Evolutionary conservation across 2,888 invertebrate species (phyloP).

Genomic region (Arrhopalites spinosus): DNA sequence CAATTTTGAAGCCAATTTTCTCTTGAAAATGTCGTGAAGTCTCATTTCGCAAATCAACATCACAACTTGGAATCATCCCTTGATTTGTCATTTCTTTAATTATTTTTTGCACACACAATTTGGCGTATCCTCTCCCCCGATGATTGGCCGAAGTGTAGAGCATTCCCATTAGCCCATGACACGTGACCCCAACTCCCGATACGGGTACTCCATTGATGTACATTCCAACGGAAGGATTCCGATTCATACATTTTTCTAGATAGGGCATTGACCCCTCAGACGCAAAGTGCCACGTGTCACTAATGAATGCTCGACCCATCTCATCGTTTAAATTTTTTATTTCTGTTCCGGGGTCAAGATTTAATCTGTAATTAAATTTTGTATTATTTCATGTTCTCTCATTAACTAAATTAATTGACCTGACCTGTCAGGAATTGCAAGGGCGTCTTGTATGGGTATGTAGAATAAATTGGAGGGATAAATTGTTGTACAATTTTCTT

Average conservation of each 20-base stretch:
- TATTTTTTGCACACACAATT: constrained; percentile 6
- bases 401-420: too few species aligned
- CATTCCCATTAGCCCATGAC: constrained; percentile 4
- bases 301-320: not conserved
- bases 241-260: not conserved
- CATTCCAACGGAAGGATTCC: not conserved
- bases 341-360: not conserved
- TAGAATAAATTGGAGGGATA: constrained; percentile 9
- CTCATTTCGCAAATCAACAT: constrained; percentile 16
- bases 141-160: not conserved
- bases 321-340: not conserved
- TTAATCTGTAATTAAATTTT: not conserved
- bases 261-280: not conserved
- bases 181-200: not conserved
- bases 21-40: not conserved
- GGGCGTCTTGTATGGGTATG: not conserved
- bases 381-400: too few species aligned
- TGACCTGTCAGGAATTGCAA: too few species aligned
- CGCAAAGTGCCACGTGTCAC: not conserved
- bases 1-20: constrained; percentile 21
- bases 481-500: not conserved
- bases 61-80: constrained; percentile 19
- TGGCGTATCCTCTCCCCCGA: constrained; percentile 17
- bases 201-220: not conserved
- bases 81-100: constrained; percentile 9